Evolutionary conservation across 2,113 vertebrate species (phyloP).

Genomic region (Daphoenositta chrysoptera): DNA sequence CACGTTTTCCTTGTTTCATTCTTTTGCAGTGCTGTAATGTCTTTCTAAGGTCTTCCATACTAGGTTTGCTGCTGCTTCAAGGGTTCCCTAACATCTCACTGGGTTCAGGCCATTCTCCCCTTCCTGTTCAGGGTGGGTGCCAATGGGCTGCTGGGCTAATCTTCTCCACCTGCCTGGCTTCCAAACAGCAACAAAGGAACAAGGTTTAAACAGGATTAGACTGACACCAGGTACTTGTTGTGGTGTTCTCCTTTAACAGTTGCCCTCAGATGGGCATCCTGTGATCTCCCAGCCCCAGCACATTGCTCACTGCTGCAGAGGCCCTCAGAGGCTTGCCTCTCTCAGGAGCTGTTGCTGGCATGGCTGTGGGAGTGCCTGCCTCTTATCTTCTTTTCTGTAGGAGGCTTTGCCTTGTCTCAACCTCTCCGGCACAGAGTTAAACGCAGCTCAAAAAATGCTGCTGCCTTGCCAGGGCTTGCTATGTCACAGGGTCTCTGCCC

Average conservation of each 20-base stretch:
- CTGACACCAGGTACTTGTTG: not conserved
- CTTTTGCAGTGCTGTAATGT: not conserved
- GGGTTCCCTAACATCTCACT: not conserved
- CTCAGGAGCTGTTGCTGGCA: not conserved
- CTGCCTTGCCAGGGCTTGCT: not conserved
- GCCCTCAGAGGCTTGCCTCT: not conserved
- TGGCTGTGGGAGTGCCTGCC: not conserved
- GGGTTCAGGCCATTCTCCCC: not conserved
- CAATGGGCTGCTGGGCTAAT: not conserved
- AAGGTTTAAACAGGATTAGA: not conserved
- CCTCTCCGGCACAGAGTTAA: not conserved
- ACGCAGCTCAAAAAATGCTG: not conserved
- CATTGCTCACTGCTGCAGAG: not conserved
- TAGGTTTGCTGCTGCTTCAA: not conserved
- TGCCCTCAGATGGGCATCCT: not conserved
- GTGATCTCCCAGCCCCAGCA: not conserved
- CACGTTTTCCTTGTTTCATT: not conserved
- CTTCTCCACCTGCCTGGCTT: not conserved
- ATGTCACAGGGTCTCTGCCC: not conserved
- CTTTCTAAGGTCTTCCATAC: not conserved
- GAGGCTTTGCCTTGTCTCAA: not conserved
- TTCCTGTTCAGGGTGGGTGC: not conserved
- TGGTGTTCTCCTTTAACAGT: not conserved
- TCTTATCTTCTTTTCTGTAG: not conserved
- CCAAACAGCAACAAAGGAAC: not conserved